phyloP scores from a whole-genome alignment of 1,140 invertebrate species.

The Tigriopus japonicus region DNA sequence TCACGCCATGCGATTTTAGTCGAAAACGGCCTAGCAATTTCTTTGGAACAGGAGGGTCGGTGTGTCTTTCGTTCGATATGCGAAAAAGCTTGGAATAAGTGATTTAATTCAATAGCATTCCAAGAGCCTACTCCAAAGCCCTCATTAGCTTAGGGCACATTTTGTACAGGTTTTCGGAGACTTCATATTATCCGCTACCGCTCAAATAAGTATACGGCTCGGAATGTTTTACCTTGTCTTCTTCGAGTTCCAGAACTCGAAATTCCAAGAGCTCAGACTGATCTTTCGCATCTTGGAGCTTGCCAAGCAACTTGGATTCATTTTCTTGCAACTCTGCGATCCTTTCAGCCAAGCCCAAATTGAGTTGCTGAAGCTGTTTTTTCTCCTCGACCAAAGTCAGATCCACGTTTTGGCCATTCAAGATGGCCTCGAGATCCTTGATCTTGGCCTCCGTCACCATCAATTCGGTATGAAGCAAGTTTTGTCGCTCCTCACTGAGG shows the following conservation, averaged over 20 bases:
- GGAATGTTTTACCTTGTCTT: background rate
- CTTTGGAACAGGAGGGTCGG: too few relatives aligned
- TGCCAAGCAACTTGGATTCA: background rate
- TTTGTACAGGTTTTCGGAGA: too few relatives aligned
- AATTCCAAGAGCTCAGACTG: conserved; percentile 3
- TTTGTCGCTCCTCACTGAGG: background rate
- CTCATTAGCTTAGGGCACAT: too few relatives aligned
- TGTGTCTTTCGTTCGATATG: too few relatives aligned
- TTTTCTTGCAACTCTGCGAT: background rate
- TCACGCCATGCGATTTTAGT: too few relatives aligned
- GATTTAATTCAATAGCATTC: too few relatives aligned
- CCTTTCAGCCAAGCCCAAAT: conserved; percentile 3
- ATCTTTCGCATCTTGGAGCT: conserved; percentile 2
- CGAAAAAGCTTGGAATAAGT: too few relatives aligned
- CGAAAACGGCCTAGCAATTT: too few relatives aligned
- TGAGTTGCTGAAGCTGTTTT: background rate
- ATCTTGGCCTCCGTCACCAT: background rate
- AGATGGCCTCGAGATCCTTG: background rate
- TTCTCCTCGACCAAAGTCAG: conserved; percentile 3
- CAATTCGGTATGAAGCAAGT: background rate
- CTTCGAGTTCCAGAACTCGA: conserved; percentile 2
- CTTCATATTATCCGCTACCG: too few relatives aligned
- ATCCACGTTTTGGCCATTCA: background rate
- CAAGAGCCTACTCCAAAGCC: too few relatives aligned
- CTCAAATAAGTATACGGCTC: too few relatives aligned